phyloP scores from a whole-genome alignment of 1,140 invertebrate species.

The Drosophila kohkoa region DNA sequence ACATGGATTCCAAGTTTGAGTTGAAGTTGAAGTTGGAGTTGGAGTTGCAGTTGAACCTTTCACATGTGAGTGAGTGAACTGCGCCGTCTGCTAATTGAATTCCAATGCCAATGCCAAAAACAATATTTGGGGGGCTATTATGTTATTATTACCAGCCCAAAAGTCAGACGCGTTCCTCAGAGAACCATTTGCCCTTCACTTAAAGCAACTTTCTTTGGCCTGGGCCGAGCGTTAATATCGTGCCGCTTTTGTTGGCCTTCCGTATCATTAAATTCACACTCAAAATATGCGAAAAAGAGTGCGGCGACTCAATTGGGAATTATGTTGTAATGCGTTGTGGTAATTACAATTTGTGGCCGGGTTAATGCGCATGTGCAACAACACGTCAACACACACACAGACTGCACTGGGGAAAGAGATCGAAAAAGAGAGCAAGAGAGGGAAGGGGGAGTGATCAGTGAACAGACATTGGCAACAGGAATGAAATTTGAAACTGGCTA shows the following conservation, averaged over 20 bases:
- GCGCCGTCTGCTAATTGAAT: constrained; percentile 73
- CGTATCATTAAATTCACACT: constrained; percentile 78
- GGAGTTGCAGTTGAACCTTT: constrained; percentile 26
- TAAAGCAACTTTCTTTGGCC: constrained; percentile 71
- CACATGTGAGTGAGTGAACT: constrained; percentile 24
- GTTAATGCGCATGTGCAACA: constrained; percentile 83
- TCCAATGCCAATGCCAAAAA: constrained; percentile 68
- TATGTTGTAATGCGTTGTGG: constrained; percentile 83
- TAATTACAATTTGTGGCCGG: constrained; percentile 82
- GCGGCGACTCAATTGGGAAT: constrained; percentile 61
- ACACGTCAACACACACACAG: constrained; percentile 69
- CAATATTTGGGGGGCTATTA: constrained; percentile 75
- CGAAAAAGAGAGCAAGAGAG: constrained; percentile 39
- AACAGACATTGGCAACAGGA: constrained; percentile 43
- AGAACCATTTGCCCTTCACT: constrained; percentile 64
- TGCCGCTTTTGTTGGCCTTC: constrained; percentile 12
- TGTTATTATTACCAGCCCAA: constrained; percentile 72
- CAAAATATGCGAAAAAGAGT: constrained; percentile 38
- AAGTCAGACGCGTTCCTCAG: constrained; percentile 25
- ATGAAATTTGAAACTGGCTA: constrained; percentile 80
- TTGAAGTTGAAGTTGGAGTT: background rate
- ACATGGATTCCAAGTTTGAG: background rate
- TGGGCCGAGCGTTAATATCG: background rate
- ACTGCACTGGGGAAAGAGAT: constrained; percentile 23
- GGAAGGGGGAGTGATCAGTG: background rate